Conservation (phyloP, 2,113 vertebrate species). For the Cyprinodon tularosa region DNA sequence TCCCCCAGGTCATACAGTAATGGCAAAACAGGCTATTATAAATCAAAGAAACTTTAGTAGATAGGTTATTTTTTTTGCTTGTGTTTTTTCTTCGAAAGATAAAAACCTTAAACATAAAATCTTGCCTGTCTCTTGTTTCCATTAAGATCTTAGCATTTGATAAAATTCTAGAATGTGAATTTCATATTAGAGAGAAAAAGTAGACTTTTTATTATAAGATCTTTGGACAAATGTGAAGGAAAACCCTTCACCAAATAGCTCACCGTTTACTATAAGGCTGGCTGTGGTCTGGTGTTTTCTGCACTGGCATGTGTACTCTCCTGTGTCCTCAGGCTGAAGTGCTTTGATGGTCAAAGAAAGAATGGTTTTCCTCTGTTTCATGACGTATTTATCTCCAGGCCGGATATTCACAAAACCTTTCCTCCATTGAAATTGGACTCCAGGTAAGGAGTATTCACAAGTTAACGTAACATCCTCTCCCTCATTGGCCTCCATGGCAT, state of each 20-base stretch:
- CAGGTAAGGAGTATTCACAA: constrained; percentile 81
- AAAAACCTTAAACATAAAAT: not conserved
- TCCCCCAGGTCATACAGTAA: not conserved
- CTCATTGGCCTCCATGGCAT: constrained; percentile 72
- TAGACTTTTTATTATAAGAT: not conserved
- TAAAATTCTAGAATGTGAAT: too few species aligned
- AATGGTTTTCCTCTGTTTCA: constrained; percentile 79
- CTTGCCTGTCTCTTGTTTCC: not conserved
- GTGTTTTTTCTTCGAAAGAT: not conserved
- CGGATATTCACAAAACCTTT: constrained; percentile 77
- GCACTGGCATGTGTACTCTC: constrained; percentile 86
- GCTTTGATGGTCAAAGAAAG: constrained; percentile 82
- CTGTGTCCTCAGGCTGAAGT: constrained; percentile 83
- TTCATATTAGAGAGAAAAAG: not conserved
- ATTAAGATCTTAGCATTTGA: too few species aligned
- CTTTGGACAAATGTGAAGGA: not conserved
- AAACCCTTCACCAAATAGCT: not conserved
- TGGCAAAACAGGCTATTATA: not conserved
- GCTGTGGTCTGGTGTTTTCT: constrained; percentile 84
- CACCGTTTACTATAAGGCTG: constrained; percentile 85
- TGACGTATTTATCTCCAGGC: constrained; percentile 82
- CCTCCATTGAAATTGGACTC: constrained; percentile 75
- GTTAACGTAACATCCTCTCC: constrained; percentile 71
- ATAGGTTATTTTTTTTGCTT: not conserved
- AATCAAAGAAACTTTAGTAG: too few species aligned